These are phyloP conservation scores for Anseranas semipalmata DNA, from an alignment of 2,113 vertebrate species.

Conservation along the genomic window DNA sequence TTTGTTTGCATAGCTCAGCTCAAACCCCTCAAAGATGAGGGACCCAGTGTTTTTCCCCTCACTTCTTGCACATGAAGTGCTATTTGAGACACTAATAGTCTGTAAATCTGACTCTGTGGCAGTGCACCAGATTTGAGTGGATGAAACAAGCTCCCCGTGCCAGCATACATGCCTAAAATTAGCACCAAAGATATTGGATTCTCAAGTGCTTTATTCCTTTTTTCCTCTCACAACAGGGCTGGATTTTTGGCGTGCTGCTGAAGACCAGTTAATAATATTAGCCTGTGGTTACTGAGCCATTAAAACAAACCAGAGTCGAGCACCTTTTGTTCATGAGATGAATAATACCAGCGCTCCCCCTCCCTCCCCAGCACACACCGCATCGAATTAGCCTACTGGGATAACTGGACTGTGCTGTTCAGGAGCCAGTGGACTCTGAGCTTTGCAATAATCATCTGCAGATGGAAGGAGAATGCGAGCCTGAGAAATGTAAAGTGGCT, in stretches of 20 bases:
- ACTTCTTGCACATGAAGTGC: not conserved
- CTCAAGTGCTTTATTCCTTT: not conserved
- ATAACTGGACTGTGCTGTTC: not conserved
- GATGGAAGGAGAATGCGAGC: not conserved
- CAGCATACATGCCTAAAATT: slow-evolving; percentile 26
- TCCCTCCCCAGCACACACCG: not conserved
- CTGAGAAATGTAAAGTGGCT: not conserved
- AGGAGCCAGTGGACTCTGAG: not conserved
- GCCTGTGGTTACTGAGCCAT: not conserved
- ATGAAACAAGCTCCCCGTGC: not conserved
- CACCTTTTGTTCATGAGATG: not conserved
- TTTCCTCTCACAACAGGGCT: not conserved
- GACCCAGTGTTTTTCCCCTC: not conserved
- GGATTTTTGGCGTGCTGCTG: slow-evolving; percentile 7
- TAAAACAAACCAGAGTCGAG: not conserved
- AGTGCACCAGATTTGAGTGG: not conserved
- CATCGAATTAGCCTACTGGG: not conserved
- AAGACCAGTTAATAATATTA: not conserved
- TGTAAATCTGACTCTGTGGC: slow-evolving; percentile 12
- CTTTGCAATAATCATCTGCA: not conserved
- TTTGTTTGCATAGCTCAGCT: slow-evolving; percentile 48
- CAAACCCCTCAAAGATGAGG: not conserved
- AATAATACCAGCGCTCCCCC: not conserved
- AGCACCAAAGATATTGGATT: not conserved
- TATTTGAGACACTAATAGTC: not conserved